A percentile compares a stretch with the other conserved stretches of the same genome.
Evolutionary conservation across 2,888 invertebrate genomes (phyloP).

Genomic region (Stegana nigrithorax): DNA sequence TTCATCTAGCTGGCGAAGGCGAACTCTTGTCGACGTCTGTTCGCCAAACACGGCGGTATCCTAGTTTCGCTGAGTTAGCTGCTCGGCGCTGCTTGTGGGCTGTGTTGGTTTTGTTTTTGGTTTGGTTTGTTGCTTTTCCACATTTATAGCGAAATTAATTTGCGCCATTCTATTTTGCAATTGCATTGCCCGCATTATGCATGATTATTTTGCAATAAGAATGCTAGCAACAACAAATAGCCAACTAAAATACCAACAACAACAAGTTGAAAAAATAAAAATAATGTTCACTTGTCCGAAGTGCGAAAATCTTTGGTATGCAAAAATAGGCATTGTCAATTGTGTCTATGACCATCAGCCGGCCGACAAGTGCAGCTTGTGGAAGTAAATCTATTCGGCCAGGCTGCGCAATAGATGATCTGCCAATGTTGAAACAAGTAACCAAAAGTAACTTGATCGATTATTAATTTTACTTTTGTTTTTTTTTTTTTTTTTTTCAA

Average conservation of each 20-base stretch:
- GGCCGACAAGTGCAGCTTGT: background rate
- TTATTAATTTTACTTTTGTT: too few relatives aligned
- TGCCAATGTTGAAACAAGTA: too few relatives aligned
- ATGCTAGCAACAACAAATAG: conserved; percentile 15
- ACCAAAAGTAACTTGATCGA: too few relatives aligned
- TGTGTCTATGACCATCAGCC: conserved; percentile 17
- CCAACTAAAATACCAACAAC: conserved; percentile 25
- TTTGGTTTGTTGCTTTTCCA: conserved; percentile 40
- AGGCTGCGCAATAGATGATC: too few relatives aligned
- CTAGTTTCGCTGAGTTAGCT: background rate
- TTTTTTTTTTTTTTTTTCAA: too few relatives aligned
- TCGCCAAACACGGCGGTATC: background rate
- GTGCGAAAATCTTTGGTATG: conserved; percentile 16
- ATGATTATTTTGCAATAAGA: conserved; percentile 45
- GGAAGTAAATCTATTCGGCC: too few relatives aligned
- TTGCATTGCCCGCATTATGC: conserved; percentile 38
- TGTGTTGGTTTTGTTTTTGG: conserved; percentile 15
- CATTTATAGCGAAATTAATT: conserved; percentile 58
- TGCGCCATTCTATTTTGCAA: conserved; percentile 31
- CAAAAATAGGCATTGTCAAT: conserved; percentile 15
- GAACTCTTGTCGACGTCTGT: too few relatives aligned
- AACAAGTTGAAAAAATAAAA: too few relatives aligned
- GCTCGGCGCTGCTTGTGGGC: conserved; percentile 5
- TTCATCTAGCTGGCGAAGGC: too few relatives aligned
- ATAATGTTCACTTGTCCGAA: conserved; percentile 25